Percentiles rank a stretch among this genome's conserved stretches.
These are phyloP conservation scores for Clistopyga incitator DNA, from an alignment of 2,888 invertebrate species.

Conservation along the genomic window DNA sequence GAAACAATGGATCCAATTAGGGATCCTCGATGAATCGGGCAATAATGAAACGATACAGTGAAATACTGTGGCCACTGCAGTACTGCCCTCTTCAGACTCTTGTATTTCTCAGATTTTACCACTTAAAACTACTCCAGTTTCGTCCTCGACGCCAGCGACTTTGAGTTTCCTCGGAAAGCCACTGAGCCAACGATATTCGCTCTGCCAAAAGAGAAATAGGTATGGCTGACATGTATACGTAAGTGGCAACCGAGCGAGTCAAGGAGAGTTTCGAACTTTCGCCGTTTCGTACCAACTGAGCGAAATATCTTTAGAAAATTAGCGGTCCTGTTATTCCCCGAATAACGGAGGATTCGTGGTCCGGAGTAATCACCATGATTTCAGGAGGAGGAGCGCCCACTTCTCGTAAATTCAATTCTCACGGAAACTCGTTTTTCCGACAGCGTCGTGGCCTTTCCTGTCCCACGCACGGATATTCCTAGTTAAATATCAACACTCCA, in stretches of 20 bases:
- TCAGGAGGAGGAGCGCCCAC: conserved; percentile 37
- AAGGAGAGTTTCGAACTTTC: conserved; percentile 42
- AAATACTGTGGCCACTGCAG: conserved; percentile 19
- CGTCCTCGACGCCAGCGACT: conserved; percentile 19
- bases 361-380: conserved; percentile 46
- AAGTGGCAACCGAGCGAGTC: conserved; percentile 4
- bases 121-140: conserved; percentile 45
- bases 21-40: conserved; percentile 53
- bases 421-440: conserved; percentile 62
- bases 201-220: conserved; percentile 5
- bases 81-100: background rate
- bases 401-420: conserved; percentile 67
- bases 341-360: conserved; percentile 44
- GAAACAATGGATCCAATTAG: conserved; percentile 60
- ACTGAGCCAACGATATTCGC: conserved; percentile 47
- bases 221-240: conserved; percentile 11
- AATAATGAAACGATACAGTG: conserved; percentile 54
- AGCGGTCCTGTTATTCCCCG: conserved; percentile 59
- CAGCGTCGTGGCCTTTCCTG: conserved; percentile 35
- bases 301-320: conserved; percentile 68
- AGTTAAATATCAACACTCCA: conserved; percentile 46
- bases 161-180: conserved; percentile 52
- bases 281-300: conserved; percentile 23
- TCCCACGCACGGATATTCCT: conserved; percentile 20
- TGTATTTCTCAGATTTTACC: conserved; percentile 50